These are phyloP conservation scores for Leptobrachium leishanense DNA, from an alignment of 2,113 vertebrate genomes.

Conservation along the genomic window DNA sequence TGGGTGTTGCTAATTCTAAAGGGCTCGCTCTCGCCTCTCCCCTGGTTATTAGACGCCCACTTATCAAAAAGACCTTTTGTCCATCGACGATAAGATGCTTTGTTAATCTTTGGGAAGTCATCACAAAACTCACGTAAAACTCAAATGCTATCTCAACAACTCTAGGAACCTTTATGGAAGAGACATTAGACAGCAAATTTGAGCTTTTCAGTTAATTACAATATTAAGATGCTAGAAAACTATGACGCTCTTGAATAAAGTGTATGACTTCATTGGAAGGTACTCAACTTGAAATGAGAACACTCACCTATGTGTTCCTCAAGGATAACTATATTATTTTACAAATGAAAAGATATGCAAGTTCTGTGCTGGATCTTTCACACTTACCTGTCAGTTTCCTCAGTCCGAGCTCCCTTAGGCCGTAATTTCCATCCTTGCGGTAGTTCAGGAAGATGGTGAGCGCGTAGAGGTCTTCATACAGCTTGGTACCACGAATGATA, in stretches of 20 bases:
- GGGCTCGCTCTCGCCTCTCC: constrained; percentile 12
- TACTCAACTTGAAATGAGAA: too few species aligned
- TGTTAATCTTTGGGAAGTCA: background rate
- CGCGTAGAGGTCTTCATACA: constrained; percentile 90
- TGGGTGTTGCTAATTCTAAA: constrained; percentile 43
- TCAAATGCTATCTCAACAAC: too few species aligned
- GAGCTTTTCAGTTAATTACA: too few species aligned
- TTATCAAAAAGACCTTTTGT: background rate
- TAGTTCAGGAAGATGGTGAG: constrained; percentile 96
- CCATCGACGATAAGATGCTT: background rate
- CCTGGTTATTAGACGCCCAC: background rate
- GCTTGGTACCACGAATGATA: constrained; percentile 90
- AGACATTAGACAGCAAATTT: too few species aligned
- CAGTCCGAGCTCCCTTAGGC: constrained; percentile 88
- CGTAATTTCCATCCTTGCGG: constrained; percentile 87
- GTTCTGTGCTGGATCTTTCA: background rate
- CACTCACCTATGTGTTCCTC: too few species aligned
- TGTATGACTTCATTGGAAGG: too few species aligned
- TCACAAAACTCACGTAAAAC: too few species aligned
- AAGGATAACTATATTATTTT: too few species aligned
- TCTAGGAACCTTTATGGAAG: too few species aligned
- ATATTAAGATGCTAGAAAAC: too few species aligned
- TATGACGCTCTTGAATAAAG: too few species aligned
- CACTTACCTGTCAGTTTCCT: constrained; percentile 90
- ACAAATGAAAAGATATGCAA: too few species aligned